These are phyloP conservation scores for Myotis lucifugus DNA, from an alignment of 2,113 vertebrate species.

Conservation along the genomic window DNA sequence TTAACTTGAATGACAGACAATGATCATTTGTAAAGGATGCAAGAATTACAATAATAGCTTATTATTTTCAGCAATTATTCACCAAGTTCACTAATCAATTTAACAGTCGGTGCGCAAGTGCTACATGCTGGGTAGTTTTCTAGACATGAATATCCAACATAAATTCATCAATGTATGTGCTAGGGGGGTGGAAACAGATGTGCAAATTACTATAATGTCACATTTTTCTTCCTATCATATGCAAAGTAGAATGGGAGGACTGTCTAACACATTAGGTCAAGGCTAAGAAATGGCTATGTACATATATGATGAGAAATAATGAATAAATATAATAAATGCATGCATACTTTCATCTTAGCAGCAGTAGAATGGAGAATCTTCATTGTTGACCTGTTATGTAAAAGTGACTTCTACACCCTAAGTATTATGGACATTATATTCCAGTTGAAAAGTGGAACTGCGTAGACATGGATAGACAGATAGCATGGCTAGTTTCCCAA, in stretches of 20 bases:
- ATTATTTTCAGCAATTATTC: slow-evolving; percentile 17
- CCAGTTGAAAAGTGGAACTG: not conserved
- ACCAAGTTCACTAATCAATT: not conserved
- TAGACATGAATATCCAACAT: not conserved
- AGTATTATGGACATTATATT: not conserved
- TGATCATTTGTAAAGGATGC: not conserved
- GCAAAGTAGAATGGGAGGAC: not conserved
- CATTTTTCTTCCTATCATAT: not conserved
- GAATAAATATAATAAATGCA: not conserved
- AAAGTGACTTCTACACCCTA: not conserved
- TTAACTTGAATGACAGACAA: not conserved
- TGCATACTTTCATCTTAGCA: not conserved
- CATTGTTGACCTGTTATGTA: not conserved
- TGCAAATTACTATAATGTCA: not conserved
- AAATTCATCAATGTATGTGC: not conserved
- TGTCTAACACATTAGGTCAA: not conserved
- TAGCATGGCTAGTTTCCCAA: not conserved
- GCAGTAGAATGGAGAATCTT: not conserved
- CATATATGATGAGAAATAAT: not conserved
- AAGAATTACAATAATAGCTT: not conserved
- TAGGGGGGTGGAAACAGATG: not conserved
- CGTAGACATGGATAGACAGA: not conserved
- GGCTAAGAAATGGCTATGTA: not conserved
- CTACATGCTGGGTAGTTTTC: not conserved
- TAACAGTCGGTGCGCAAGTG: not conserved